phyloP scores from a whole-genome alignment of 1,140 invertebrate species.

The Diuraphis noxia region DNA sequence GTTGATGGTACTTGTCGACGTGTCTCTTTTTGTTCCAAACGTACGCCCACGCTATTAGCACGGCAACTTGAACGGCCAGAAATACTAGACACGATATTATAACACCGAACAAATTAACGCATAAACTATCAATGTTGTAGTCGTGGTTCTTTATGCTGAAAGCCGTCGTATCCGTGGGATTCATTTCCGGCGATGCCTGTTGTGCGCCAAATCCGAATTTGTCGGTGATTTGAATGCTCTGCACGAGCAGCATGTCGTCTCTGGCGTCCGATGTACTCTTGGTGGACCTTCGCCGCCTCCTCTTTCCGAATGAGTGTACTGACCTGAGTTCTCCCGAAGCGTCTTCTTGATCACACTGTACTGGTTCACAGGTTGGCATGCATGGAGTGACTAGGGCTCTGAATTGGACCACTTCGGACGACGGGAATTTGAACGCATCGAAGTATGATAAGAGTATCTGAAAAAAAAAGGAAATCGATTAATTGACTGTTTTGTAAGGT shows the following conservation, averaged over 20 bases:
- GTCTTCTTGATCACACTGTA: constrained; percentile 80
- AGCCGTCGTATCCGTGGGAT: constrained; percentile 58
- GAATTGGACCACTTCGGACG: constrained; percentile 92
- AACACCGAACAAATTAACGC: constrained; percentile 74
- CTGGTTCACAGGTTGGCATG: constrained; percentile 87
- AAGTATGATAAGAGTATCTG: constrained; percentile 86
- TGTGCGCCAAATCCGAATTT: constrained; percentile 75
- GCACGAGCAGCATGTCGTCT: constrained; percentile 83
- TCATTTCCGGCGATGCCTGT: constrained; percentile 59
- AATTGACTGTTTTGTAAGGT: background rate
- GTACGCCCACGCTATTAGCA: constrained; percentile 81
- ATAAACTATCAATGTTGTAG: constrained; percentile 65
- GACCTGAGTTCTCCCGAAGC: constrained; percentile 78
- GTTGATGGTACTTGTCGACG: constrained; percentile 2
- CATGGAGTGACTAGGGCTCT: constrained; percentile 90
- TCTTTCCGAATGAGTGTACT: constrained; percentile 78
- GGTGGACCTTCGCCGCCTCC: constrained; percentile 66
- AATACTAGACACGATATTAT: constrained; percentile 81
- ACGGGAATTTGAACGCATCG: constrained; percentile 95
- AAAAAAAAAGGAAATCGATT: background rate
- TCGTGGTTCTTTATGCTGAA: constrained; percentile 64
- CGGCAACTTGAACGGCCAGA: constrained; percentile 77
- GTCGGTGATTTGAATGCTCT: constrained; percentile 89
- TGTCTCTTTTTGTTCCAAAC: constrained; percentile 71
- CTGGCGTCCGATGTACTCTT: constrained; percentile 61